These are phyloP conservation scores for Lacerta viridis DNA, from an alignment of 2,797 vertebrate species.

Conservation along the genomic window DNA sequence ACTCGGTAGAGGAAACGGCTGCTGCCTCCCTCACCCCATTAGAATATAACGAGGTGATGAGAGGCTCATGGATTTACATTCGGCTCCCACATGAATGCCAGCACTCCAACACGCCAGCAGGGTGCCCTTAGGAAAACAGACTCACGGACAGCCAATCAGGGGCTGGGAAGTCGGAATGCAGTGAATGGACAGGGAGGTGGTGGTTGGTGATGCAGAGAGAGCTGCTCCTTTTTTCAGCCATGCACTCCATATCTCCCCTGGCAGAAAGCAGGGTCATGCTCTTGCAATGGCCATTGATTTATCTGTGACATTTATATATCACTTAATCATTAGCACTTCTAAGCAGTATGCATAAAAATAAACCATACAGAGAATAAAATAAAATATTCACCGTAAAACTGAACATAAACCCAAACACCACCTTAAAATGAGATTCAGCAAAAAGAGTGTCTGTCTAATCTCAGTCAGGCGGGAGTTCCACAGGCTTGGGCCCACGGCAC, in stretches of 20 bases:
- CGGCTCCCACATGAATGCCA: not conserved
- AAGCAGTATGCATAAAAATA: no score
- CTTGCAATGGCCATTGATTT: no score
- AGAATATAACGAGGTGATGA: constrained; percentile 66
- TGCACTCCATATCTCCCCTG: accelerated
- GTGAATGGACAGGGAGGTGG: accelerated
- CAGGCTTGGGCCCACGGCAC: no score
- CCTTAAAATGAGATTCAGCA: no score
- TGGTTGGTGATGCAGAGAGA: not conserved
- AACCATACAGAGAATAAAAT: no score
- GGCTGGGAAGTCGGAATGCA: accelerated
- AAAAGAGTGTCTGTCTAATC: no score
- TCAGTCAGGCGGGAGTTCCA: no score
- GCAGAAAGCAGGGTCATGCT: no score
- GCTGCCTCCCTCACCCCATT: constrained; percentile 43
- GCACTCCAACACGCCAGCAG: constrained; percentile 36
- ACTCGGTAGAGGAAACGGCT: constrained; percentile 40
- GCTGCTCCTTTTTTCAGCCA: not conserved
- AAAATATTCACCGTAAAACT: no score
- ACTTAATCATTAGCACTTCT: no score
- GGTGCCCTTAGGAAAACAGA: constrained; percentile 43
- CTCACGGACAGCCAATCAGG: constrained; percentile 31
- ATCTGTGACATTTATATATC: no score
- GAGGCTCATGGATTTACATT: constrained; percentile 57
- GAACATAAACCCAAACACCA: no score